phyloP scores from a whole-genome alignment of 2,113 vertebrate genomes.

The Pseudopodoces humilis region DNA sequence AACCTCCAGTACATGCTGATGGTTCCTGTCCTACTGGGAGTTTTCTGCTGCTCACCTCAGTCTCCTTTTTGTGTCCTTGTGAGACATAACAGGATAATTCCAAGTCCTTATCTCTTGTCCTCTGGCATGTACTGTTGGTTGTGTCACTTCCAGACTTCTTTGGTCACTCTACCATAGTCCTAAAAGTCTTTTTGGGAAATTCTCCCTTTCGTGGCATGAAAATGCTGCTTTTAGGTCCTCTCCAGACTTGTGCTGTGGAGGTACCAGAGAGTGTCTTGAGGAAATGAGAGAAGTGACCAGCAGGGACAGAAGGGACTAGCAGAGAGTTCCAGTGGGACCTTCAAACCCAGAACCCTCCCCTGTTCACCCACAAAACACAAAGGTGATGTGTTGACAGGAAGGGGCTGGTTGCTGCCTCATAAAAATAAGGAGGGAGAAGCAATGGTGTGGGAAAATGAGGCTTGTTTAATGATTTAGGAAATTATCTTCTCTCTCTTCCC shows the following conservation, averaged over 20 bases:
- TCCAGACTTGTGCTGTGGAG: neutral
- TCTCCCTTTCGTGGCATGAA: rapidly evolving
- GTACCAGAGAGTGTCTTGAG: neutral
- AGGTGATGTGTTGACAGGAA: neutral
- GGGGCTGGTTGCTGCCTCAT: neutral
- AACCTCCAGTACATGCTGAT: neutral
- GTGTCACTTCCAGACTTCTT: neutral
- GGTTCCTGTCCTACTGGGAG: neutral
- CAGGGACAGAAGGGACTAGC: neutral
- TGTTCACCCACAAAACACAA: neutral
- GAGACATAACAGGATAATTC: rapidly evolving
- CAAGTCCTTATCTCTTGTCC: neutral
- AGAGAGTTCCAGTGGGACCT: neutral
- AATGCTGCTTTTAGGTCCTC: neutral
- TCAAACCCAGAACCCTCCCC: neutral
- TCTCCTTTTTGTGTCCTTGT: neutral
- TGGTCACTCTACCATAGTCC: neutral
- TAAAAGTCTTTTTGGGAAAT: neutral
- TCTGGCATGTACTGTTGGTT: neutral
- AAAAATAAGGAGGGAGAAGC: neutral
- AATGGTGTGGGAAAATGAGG: neutral
- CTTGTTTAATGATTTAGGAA: neutral
- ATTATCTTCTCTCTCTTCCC: neutral
- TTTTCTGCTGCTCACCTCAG: neutral
- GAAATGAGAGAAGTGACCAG: neutral